These are phyloP conservation scores for Hymenochirus boettgeri DNA, from an alignment of 2,113 vertebrate species.

Conservation along the genomic window DNA sequence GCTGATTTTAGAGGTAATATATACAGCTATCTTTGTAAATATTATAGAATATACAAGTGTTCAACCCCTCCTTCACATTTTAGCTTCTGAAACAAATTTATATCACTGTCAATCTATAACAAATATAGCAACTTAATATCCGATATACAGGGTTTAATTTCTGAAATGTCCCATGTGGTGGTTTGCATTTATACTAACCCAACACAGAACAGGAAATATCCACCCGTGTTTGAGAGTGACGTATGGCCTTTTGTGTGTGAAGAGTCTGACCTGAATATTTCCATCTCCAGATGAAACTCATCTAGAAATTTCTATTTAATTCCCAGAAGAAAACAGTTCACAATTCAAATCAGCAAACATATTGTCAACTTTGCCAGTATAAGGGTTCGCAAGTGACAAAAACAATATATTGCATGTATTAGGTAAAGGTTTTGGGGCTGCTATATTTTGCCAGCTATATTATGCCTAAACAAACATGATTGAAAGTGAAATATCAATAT, in stretches of 20 bases:
- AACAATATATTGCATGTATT: neutral
- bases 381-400: neutral
- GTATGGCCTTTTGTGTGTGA: conserved; percentile 8
- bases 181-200: neutral
- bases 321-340: conserved; percentile 21
- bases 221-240: neutral
- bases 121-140: no score
- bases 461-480: no score
- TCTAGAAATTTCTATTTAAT: conserved; percentile 3
- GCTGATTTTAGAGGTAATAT: no score
- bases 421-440: no score
- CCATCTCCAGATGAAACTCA: conserved; percentile 4
- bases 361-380: conserved; percentile 14
- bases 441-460: no score
- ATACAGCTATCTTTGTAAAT: no score
- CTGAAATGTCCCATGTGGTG: neutral
- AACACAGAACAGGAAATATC: conserved; percentile 11
- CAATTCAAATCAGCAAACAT: conserved; percentile 5
- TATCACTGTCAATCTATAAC: no score
- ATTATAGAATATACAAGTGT: no score
- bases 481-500: no score
- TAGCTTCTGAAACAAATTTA: no score
- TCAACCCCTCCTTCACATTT: no score
- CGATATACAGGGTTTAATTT: neutral
- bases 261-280: conserved; percentile 16